phyloP scores from a whole-genome alignment of 1,140 invertebrate genomes.

The Archivesica marissinica region DNA sequence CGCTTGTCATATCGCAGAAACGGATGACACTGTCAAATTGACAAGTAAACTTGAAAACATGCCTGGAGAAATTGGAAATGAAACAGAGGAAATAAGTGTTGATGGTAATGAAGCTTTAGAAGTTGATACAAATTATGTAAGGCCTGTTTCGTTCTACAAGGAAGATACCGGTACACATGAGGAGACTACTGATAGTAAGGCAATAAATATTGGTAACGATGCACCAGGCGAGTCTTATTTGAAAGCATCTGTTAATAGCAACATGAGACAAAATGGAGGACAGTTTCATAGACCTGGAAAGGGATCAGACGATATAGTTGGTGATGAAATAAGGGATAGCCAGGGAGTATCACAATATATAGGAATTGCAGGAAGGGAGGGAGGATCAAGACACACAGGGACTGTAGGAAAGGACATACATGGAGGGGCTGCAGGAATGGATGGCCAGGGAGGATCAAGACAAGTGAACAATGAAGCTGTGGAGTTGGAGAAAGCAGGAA shows the following conservation, averaged over 20 bases:
- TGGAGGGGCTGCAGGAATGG: neutral
- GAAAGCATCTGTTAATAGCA: no score
- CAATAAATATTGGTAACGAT: no score
- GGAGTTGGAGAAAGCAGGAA: neutral
- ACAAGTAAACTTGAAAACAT: neutral
- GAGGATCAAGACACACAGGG: neutral
- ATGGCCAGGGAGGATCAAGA: neutral
- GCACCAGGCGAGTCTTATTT: no score
- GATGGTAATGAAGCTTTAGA: neutral
- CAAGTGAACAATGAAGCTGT: neutral
- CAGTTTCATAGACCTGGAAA: no score
- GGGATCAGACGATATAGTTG: no score
- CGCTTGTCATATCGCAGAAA: neutral
- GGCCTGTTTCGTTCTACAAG: constrained; percentile 18
- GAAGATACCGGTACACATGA: neutral
- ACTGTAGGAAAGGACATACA: neutral
- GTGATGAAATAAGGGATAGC: neutral
- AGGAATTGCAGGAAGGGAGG: neutral
- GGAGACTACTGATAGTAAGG: no score
- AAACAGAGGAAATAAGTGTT: neutral
- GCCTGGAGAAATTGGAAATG: neutral
- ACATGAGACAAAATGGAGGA: no score
- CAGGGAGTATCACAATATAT: neutral
- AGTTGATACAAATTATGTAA: neutral
- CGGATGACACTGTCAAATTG: neutral